Percentiles rank a stretch among this genome's conserved stretches.
Conservation (phyloP, 2,888 invertebrate species). For the Tuberolachnus salignus region DNA sequence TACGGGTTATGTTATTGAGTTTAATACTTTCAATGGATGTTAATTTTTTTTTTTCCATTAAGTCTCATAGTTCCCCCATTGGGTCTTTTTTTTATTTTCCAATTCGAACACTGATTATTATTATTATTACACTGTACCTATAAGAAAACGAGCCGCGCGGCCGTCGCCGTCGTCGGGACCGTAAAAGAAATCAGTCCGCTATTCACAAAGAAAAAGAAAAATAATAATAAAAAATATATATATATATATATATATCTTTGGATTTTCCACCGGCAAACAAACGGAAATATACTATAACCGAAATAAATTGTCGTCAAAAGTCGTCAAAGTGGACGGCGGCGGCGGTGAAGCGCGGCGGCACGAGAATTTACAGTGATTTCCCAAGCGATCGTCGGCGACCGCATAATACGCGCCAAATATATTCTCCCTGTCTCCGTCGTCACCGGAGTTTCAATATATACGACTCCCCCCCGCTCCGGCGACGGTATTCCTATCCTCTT, state of each 20-base stretch:
- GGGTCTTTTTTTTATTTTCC: too few species aligned
- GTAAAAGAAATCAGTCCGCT: constrained; percentile 45
- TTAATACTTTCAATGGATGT: too few species aligned
- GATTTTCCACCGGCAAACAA: neutral
- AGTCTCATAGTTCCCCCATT: too few species aligned
- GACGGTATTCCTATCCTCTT: neutral
- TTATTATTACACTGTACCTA: neutral
- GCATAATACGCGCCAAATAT: neutral
- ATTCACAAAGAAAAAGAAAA: constrained; percentile 40
- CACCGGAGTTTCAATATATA: neutral
- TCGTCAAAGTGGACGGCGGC: neutral
- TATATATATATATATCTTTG: too few species aligned
- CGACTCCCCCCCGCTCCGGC: neutral
- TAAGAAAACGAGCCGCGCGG: neutral
- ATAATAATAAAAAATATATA: too few species aligned
- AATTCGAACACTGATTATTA: too few species aligned
- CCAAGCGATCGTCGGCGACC: constrained; percentile 34
- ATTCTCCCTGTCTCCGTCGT: neutral
- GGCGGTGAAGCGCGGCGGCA: neutral
- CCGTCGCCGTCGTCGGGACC: neutral
- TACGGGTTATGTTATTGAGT: too few species aligned
- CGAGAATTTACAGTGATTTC: constrained; percentile 28
- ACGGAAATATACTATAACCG: neutral
- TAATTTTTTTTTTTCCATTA: too few species aligned
- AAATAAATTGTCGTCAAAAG: neutral